Evolutionary conservation across 2,888 invertebrate species (phyloP).

Genomic region (Drosophila fungiperda): DNA sequence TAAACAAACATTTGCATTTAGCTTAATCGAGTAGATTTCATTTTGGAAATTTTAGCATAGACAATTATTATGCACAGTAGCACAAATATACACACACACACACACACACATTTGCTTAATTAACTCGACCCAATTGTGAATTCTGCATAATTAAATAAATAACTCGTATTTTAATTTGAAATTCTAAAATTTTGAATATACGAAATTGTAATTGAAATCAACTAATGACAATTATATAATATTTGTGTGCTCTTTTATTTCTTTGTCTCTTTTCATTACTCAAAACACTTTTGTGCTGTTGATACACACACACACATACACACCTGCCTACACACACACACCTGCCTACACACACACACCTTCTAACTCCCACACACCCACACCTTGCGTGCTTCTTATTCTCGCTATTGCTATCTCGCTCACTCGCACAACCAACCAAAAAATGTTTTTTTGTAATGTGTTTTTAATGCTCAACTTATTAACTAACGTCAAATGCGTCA

Average conservation of each 20-base stretch:
- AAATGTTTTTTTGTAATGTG: conserved; percentile 54
- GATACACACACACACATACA: conserved; percentile 33
- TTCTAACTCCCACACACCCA: conserved; percentile 1
- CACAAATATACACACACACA: conserved; percentile 9
- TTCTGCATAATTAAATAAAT: conserved; percentile 1
- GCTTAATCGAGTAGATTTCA: not conserved
- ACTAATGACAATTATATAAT: conserved; percentile 62
- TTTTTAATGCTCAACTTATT: conserved; percentile 44
- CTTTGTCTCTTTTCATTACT: conserved; percentile 78
- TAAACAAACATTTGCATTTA: conserved; percentile 7
- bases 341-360: conserved; percentile 14
- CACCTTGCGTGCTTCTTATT: conserved; percentile 39
- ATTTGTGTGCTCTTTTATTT: conserved; percentile 73
- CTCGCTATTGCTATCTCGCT: conserved; percentile 37
- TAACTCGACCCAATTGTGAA: conserved; percentile 10
- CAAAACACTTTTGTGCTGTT: conserved; percentile 65
- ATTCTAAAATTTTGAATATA: conserved; percentile 10
- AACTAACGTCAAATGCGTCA: conserved; percentile 55
- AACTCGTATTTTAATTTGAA: conserved; percentile 4
- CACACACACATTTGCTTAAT: not conserved
- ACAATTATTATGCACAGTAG: conserved; percentile 8
- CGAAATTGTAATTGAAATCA: conserved; percentile 39
- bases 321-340: conserved; percentile 24
- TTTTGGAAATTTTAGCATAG: not conserved
- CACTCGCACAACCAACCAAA: conserved; percentile 26